These are phyloP conservation scores for Drosophila koepferae DNA, from an alignment of 2,888 invertebrate species.

Conservation along the genomic window DNA sequence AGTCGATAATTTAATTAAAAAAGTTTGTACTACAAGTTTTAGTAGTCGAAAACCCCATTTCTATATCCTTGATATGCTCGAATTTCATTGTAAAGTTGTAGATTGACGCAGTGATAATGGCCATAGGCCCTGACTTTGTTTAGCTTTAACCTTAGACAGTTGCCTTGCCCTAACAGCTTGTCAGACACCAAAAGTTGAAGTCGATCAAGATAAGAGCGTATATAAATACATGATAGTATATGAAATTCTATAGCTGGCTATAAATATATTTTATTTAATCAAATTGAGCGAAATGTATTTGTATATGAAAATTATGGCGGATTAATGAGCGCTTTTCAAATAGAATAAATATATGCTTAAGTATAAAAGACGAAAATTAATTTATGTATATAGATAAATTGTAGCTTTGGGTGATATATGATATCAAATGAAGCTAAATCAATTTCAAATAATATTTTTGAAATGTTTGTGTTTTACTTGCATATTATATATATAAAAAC, in stretches of 20 bases:
- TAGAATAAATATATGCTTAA: neutral
- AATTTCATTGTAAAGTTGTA: slow-evolving; percentile 41
- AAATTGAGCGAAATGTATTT: neutral
- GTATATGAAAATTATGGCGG: neutral
- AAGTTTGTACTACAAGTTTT: neutral
- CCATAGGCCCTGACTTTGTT: slow-evolving; percentile 60
- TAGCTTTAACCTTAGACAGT: slow-evolving; percentile 44
- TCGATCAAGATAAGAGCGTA: neutral
- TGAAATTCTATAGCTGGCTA: neutral
- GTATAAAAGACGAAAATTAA: no score
- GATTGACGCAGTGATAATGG: slow-evolving; percentile 57
- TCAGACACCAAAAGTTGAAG: neutral
- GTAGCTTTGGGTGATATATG: no score
- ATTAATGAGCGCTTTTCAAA: neutral
- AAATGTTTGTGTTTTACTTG: no score
- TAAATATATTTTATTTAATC: neutral
- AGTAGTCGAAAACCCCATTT: no score
- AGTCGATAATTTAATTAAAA: slow-evolving; percentile 55
- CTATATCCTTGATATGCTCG: neutral
- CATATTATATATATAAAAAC: no score
- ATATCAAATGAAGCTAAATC: no score
- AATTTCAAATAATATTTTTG: no score
- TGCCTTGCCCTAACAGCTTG: slow-evolving; percentile 17
- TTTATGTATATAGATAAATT: no score
- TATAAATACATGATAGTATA: neutral